These are phyloP conservation scores for Anastrepha ludens DNA, from an alignment of 1,140 invertebrate genomes.

Conservation along the genomic window DNA sequence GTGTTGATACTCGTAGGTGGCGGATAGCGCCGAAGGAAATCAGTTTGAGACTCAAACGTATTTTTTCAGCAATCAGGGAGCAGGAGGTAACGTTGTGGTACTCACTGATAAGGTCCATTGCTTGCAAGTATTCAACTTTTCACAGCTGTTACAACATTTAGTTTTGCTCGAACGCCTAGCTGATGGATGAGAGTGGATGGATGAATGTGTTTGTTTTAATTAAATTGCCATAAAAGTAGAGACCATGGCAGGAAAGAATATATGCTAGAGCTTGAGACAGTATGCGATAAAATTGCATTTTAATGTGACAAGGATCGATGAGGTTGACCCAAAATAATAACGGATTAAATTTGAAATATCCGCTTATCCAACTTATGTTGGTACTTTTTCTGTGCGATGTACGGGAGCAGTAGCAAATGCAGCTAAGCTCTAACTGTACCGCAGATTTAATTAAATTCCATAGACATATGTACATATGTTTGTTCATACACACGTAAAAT, in stretches of 20 bases:
- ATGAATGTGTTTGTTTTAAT: constrained; percentile 11
- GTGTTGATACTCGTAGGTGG: too few species aligned
- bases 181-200: not conserved
- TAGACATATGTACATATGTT: not conserved
- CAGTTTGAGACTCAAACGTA: too few species aligned
- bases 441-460: not conserved
- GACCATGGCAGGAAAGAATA: too few species aligned
- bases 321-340: not conserved
- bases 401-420: too few species aligned
- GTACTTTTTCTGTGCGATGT: not conserved
- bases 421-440: too few species aligned
- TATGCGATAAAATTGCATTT: not conserved
- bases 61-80: too few species aligned
- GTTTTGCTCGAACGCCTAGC: not conserved
- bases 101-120: not conserved
- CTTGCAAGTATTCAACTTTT: not conserved
- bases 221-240: not conserved
- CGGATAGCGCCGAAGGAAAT: too few species aligned
- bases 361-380: not conserved
- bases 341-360: not conserved
- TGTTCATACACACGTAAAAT: too few species aligned
- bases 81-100: too few species aligned
- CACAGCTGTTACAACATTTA: not conserved
- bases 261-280: too few species aligned
- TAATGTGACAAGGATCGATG: constrained; percentile 35